These are phyloP conservation scores for Tachina grossa DNA, from an alignment of 2,888 invertebrate genomes.

Conservation along the genomic window DNA sequence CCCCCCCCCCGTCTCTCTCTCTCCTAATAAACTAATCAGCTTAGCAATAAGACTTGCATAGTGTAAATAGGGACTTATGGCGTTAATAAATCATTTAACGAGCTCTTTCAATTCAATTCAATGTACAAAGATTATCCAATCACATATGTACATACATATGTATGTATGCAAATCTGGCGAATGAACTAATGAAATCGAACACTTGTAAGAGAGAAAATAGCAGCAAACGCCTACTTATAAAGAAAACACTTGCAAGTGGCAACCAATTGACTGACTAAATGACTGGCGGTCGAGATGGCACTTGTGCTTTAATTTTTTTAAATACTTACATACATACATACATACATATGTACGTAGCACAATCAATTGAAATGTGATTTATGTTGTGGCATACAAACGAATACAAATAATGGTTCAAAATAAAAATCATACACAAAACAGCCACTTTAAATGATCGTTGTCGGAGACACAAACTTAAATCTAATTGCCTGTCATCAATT, in stretches of 20 bases:
- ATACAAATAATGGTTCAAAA: slow-evolving; percentile 32
- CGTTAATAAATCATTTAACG: slow-evolving; percentile 38
- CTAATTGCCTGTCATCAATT: slow-evolving; percentile 67
- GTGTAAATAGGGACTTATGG: too few species aligned
- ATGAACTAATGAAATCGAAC: slow-evolving; percentile 60
- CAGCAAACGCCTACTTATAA: slow-evolving; percentile 65
- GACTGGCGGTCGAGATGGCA: slow-evolving; percentile 37
- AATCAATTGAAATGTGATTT: slow-evolving; percentile 70
- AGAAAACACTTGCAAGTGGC: slow-evolving; percentile 53
- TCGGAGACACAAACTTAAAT: slow-evolving; percentile 54
- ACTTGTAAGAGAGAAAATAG: slow-evolving; percentile 62
- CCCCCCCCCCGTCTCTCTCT: too few species aligned
- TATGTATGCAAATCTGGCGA: slow-evolving; percentile 48
- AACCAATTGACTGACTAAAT: slow-evolving; percentile 28
- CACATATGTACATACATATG: slow-evolving; percentile 22
- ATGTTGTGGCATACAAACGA: slow-evolving; percentile 52
- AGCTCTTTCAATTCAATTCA: slow-evolving; percentile 10
- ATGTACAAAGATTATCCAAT: slow-evolving; percentile 58
- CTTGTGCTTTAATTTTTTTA: slow-evolving; percentile 45
- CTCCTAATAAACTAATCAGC: too few species aligned
- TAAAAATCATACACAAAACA: neutral
- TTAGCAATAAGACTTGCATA: too few species aligned
- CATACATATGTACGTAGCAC: neutral
- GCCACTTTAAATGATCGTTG: slow-evolving; percentile 59
- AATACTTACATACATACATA: too few species aligned